Conservation (phyloP, 2,113 vertebrate genomes). For the Scophthalmus maximus region DNA sequence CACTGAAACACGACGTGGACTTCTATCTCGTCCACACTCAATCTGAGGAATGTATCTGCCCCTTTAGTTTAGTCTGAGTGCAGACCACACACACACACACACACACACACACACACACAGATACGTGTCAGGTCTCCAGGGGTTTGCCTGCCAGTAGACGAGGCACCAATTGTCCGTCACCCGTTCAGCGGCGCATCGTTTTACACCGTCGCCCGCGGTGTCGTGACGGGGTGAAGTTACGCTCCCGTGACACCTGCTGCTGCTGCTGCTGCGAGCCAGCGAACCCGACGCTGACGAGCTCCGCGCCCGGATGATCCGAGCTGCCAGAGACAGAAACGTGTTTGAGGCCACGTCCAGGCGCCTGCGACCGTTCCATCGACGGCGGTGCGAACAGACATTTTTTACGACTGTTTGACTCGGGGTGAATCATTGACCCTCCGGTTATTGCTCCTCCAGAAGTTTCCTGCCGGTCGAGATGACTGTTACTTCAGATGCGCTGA, state of each 20-base stretch:
- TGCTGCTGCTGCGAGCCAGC: too few relatives aligned
- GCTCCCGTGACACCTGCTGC: conserved; percentile 20
- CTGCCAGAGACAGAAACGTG: too few relatives aligned
- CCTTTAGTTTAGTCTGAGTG: too few relatives aligned
- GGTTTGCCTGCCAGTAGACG: conserved; percentile 33
- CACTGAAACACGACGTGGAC: too few relatives aligned
- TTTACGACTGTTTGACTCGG: conserved; percentile 6
- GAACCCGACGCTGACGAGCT: conserved; percentile 45
- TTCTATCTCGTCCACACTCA: too few relatives aligned
- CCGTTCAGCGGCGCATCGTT: conserved; percentile 33
- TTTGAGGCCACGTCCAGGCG: too few relatives aligned
- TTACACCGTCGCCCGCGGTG: not conserved
- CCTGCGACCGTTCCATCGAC: too few relatives aligned
- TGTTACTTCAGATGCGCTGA: not conserved
- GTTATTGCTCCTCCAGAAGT: not conserved
- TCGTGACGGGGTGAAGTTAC: conserved; percentile 23
- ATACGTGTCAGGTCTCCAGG: conserved; percentile 11
- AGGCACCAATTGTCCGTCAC: conserved; percentile 36
- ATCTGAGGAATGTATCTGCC: too few relatives aligned
- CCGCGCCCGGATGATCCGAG: too few relatives aligned
- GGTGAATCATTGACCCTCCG: conserved; percentile 24
- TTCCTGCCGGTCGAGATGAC: not conserved
- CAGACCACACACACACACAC: not conserved
- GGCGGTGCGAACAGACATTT: conserved; percentile 6
- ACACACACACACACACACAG: not conserved